phyloP scores from a whole-genome alignment of 2,888 invertebrate species.

The Tenodera sinensis region DNA sequence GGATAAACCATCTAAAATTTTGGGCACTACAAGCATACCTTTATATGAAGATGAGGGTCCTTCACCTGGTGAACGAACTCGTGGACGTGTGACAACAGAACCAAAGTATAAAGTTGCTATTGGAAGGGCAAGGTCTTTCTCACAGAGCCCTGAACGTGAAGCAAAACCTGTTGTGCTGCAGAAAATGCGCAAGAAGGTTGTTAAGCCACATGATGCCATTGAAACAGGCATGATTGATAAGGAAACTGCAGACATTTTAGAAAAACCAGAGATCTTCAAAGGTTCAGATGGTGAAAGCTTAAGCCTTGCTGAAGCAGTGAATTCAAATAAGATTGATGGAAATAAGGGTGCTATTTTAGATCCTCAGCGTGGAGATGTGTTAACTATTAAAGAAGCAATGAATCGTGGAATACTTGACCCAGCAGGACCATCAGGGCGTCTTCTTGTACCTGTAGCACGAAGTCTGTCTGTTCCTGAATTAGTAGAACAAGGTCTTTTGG shows the following conservation, averaged over 20 bases:
- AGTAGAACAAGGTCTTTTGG: slow-evolving; percentile 80
- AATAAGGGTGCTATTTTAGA: slow-evolving; percentile 76
- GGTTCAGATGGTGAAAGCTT: slow-evolving; percentile 57
- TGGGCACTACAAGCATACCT: slow-evolving; percentile 42
- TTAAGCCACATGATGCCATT: slow-evolving; percentile 72
- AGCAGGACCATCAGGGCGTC: slow-evolving; percentile 64
- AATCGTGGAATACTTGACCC: slow-evolving; percentile 76
- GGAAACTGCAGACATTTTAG: slow-evolving; percentile 67
- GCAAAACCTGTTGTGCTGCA: slow-evolving; percentile 68
- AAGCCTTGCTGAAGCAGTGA: slow-evolving; percentile 73
- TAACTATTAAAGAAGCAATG: slow-evolving; percentile 82
- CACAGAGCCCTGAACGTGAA: slow-evolving; percentile 57
- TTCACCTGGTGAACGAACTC: slow-evolving; percentile 56
- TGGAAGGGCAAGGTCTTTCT: slow-evolving; percentile 55
- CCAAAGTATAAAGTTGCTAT: slow-evolving; percentile 66
- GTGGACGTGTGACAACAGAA: slow-evolving; percentile 55
- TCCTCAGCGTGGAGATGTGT: slow-evolving; percentile 72
- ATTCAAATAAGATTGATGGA: slow-evolving; percentile 65
- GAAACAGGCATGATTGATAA: slow-evolving; percentile 75
- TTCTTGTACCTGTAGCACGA: slow-evolving; percentile 74
- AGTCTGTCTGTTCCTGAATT: slow-evolving; percentile 81
- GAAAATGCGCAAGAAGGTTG: slow-evolving; percentile 71
- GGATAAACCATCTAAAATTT: slow-evolving; percentile 35
- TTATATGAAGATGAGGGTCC: slow-evolving; percentile 44
- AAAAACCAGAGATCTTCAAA: slow-evolving; percentile 56